Evolutionary conservation across 2,888 invertebrate species (phyloP), one percentile per base, ranked within the genome.

Genomic region (Asteroscopus sphinx): DNA sequence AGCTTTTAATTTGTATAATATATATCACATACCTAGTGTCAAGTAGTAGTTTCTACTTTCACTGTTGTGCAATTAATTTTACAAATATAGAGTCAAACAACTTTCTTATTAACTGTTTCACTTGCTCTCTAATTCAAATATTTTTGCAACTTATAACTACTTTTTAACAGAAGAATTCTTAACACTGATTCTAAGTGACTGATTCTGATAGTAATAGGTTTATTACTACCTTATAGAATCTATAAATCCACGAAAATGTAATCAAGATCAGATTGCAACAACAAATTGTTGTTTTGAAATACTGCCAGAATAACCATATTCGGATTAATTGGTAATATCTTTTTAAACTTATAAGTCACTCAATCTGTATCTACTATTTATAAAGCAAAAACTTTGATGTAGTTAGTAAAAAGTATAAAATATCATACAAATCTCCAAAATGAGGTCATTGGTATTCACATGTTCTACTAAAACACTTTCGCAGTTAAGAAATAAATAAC

Each of bases 41-140:
- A 35, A 48, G 12, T 15, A 52, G 2, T 4, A 41, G 42, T 68
- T 77, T 74, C 77, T 76, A 61, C 85, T 85, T 85, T 85, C 85
- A 79, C 85, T 81, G 45, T 35, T 74, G 66, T 70, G 67, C 58
- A 77, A 75, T 71, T 60, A 67, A 68, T 69, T 68, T 62, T 40
- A 58, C 51, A 45, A 64, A 59, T 51, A 73, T 58, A 45, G 55
- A 65, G 57, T 68, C 54, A 45, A 55, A 72, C 67, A 63, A 68
- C 62, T 67, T 70, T 65, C 71, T 32, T 45, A 64, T 32, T 45
- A 64, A 37, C 25, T 15, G 17, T 32, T 17, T 15, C 26, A 12
- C 40, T 45, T 44, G 35, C 70, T 64, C 64, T 37, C 45, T 33
- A 63, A 16, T 33, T 13, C 26, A 36, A 28, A 6, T 28, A 28